These are phyloP conservation scores for Pteronotus mesoamericanus DNA, from an alignment of 2,797 vertebrate genomes.

Conservation along the genomic window DNA sequence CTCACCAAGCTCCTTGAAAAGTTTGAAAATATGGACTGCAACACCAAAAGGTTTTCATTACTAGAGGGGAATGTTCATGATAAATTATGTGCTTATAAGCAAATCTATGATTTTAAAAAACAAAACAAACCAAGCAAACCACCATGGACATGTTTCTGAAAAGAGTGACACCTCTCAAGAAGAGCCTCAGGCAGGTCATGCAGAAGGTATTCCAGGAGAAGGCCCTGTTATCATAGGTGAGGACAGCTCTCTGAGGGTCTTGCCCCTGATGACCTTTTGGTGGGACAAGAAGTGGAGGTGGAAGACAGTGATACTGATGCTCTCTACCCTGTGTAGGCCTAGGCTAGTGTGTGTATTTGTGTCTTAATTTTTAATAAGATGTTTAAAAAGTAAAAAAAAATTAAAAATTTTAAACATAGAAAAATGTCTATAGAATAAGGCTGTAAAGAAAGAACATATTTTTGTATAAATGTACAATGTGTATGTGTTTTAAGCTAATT, in stretches of 20 bases:
- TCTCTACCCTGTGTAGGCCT: not conserved
- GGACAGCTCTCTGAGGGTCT: not conserved
- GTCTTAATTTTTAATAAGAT: not conserved
- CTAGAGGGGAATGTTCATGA: not conserved
- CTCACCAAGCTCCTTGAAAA: not conserved
- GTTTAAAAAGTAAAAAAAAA: not conserved
- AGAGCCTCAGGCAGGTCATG: not conserved
- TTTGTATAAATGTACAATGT: not conserved
- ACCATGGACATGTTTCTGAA: not conserved
- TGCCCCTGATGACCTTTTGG: not conserved
- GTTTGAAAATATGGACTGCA: not conserved
- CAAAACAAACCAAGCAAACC: not conserved
- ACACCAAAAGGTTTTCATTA: not conserved
- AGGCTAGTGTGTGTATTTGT: not conserved
- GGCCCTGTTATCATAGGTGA: not conserved
- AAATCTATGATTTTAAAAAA: not conserved
- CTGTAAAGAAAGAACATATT: not conserved
- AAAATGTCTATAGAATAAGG: not conserved
- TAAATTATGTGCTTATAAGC: not conserved
- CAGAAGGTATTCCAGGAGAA: not conserved
- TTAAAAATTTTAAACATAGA: not conserved
- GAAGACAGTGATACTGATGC: not conserved
- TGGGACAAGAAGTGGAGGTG: not conserved
- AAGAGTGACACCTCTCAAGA: not conserved
- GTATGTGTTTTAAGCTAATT: not conserved